Base-by-base conservation (phyloP, 2,113 vertebrate genomes). In the Athene noctua region DNA sequence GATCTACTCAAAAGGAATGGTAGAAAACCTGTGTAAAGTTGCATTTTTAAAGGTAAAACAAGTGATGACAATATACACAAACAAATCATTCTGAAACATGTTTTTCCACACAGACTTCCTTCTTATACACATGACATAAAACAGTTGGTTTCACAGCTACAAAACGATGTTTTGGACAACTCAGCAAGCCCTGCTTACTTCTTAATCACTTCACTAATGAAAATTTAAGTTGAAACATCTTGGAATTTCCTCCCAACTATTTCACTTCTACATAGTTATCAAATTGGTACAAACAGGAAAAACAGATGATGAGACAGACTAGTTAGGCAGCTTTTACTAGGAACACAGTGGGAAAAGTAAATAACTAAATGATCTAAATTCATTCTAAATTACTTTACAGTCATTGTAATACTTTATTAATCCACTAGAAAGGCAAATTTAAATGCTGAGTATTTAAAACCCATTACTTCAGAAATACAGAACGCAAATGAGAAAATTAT, bases 271-370 rank as follows among this genome's bases (percentile, higher is more conserved):
- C 15, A 14, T 11, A 65, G 44, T 62, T 93, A 91, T 55, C 73
- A 74, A 67, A 68, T 11, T 26, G 36, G 51, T 65, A 73, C 6
- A 63, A 92, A 92, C 17, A 55, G n/a, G 42, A 85, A 94, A 82
- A 92, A 55, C 20, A 25, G 30, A 90, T 32, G 11, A 15, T 11
- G 34, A 65, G 40, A n/a, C 68, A 93, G 62, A 77, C 81, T 55
- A 63, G 81, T 74, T 26, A 71, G 30, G 65, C 55, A 70, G 65
- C 49, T 93, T 94, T 77, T 86, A 58, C 36, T 20, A 80, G 21
- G 49, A 77, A 92, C 92, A 71, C 67, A 90, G 26, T 30, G 23
- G 46, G 49, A 88, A 94, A 96, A 88, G 40, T 51, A 91, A 94
- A 29, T 57, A 90, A 90, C 44, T 88, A 57, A 79, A 68, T 63